Conservation (phyloP, 2,113 vertebrate species). For the Callospermophilus lateralis region DNA sequence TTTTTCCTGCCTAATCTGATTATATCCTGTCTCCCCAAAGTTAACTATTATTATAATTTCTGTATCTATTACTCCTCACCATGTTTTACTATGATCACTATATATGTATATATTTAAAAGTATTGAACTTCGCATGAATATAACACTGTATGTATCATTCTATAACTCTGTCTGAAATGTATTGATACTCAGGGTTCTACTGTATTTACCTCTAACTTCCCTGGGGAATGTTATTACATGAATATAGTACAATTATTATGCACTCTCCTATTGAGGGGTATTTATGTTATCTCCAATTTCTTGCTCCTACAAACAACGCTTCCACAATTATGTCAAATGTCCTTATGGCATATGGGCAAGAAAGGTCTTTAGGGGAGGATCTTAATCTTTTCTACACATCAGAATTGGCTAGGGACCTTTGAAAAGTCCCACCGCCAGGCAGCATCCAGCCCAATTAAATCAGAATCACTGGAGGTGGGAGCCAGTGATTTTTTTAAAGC, state of each 20-base stretch:
- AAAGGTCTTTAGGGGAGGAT: slow-evolving; percentile 33
- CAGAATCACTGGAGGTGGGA: not conserved
- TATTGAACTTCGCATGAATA: slow-evolving; percentile 2
- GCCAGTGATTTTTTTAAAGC: not conserved
- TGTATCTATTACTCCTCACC: slow-evolving; percentile 20
- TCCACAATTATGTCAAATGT: slow-evolving; percentile 63
- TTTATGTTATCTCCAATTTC: slow-evolving; percentile 66
- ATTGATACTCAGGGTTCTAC: not conserved
- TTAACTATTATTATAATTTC: slow-evolving; percentile 33
- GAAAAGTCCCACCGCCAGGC: not conserved
- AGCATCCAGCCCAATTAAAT: not conserved
- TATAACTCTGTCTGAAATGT: slow-evolving; percentile 58
- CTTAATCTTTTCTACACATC: slow-evolving; percentile 29
- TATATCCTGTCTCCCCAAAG: not conserved
- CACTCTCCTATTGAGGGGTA: slow-evolving; percentile 29
- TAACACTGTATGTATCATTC: not conserved
- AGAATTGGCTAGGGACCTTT: slow-evolving; percentile 43
- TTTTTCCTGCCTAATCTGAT: slow-evolving; percentile 54
- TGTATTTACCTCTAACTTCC: slow-evolving; percentile 29
- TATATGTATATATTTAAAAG: slow-evolving; percentile 14
- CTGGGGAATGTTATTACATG: slow-evolving; percentile 32
- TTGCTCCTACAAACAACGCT: slow-evolving; percentile 57
- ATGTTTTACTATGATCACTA: slow-evolving; percentile 34
- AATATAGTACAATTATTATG: slow-evolving; percentile 31
- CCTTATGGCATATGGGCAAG: not conserved